Conservation (phyloP, 2,113 vertebrate species). For the Catharus bicknelli region DNA sequence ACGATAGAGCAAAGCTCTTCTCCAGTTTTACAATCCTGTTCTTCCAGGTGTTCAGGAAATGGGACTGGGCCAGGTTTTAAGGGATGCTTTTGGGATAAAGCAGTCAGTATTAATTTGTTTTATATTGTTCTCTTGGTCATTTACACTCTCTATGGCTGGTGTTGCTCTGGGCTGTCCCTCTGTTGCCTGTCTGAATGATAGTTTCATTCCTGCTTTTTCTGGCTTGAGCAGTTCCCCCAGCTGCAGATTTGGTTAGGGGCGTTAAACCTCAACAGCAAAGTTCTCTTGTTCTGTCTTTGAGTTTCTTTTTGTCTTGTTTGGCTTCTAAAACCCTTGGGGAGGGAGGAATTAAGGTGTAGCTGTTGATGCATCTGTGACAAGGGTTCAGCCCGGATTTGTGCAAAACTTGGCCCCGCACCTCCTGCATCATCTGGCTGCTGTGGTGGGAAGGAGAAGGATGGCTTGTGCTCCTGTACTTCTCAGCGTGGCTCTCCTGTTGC, state of each 20-base stretch:
- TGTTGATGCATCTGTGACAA: neutral
- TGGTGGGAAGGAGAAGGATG: neutral
- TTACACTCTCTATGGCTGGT: neutral
- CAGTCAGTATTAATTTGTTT: neutral
- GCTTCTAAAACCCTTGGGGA: neutral
- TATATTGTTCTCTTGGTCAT: neutral
- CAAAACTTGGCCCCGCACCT: neutral
- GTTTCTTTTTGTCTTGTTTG: neutral
- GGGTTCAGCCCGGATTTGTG: neutral
- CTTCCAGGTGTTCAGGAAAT: neutral
- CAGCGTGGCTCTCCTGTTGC: accelerated
- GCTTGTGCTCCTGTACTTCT: neutral
- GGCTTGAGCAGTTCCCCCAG: neutral
- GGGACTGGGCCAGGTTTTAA: neutral
- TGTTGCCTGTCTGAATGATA: neutral
- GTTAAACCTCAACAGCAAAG: neutral
- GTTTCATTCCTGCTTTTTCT: neutral
- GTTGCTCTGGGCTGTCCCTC: neutral
- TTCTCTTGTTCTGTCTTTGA: neutral
- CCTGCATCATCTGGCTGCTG: neutral
- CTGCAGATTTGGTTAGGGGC: neutral
- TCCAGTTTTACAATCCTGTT: neutral
- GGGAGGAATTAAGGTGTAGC: neutral
- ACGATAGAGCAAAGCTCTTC: neutral
- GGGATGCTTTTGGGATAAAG: neutral